Evolutionary conservation across 2,888 invertebrate species (phyloP).

Genomic region (Luperina nickerlii): DNA sequence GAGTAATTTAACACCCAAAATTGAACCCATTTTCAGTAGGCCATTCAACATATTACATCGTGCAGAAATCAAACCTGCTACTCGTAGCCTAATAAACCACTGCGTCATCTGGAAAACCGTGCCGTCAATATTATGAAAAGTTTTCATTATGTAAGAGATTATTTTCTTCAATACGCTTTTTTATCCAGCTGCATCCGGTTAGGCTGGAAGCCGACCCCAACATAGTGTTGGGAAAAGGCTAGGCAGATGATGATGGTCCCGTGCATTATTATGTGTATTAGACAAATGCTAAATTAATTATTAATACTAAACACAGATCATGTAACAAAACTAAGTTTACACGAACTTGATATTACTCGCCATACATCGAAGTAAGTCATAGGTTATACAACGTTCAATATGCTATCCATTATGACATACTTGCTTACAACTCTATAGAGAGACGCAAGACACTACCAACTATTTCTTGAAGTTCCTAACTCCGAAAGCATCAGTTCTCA

Average conservation of each 20-base stretch:
- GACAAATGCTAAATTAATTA: too few relatives aligned
- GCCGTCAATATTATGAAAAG: not conserved
- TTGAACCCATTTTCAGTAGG: not conserved
- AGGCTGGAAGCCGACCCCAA: too few relatives aligned
- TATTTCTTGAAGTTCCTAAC: slow-evolving; percentile 54
- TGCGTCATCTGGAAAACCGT: not conserved
- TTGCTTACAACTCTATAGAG: slow-evolving; percentile 27
- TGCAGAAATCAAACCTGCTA: not conserved
- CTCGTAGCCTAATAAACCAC: not conserved
- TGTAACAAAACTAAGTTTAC: slow-evolving; percentile 15
- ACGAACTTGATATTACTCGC: not conserved
- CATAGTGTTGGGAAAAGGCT: too few relatives aligned
- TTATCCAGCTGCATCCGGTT: too few relatives aligned
- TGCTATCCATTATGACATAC: slow-evolving; percentile 18
- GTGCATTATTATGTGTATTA: not conserved
- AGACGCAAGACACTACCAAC: slow-evolving; percentile 36
- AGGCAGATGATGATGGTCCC: too few relatives aligned
- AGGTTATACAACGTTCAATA: slow-evolving; percentile 1
- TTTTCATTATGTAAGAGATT: not conserved
- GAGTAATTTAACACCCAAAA: not conserved
- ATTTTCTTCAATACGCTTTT: too few relatives aligned
- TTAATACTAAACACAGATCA: not conserved
- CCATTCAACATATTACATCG: not conserved
- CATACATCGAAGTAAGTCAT: slow-evolving; percentile 23
- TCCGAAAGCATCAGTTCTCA: slow-evolving; percentile 45